Evolutionary conservation across 2,113 vertebrate species (phyloP), one percentile per base, ranked within the genome.

Genomic region (Macrotus californicus): DNA sequence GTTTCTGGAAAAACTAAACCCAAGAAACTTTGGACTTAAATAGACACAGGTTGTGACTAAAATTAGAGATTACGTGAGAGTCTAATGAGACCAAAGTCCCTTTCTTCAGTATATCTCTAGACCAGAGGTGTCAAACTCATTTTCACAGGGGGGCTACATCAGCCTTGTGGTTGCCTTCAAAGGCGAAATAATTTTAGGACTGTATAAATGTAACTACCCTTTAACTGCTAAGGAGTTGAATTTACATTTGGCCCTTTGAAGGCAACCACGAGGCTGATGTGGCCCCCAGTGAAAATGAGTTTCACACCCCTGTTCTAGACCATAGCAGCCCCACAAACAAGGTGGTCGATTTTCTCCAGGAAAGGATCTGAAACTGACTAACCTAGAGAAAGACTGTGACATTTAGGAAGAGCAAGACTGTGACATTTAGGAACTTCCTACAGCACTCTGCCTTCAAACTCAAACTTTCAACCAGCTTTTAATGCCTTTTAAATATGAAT

Each of bases 1-100:
- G 7, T 87, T 95, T 83, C 75, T 70, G 69, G 75, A 83, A 87
- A 95, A 95, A 91, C n/a, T 56, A 88, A 88, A 79, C 54, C 29
- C 77, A 91, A 88, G 29, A 43, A 4, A 56, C 66, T 66, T 34
- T 80, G 70, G 54, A 41, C 31, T 93, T 93, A 46, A 91, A 87
- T 1, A 93, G n/a, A 31, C 48, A 88, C 10, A 85, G 66, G 13
- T 11, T 86, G n/a, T 91, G 22, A 91, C 82, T 87, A 69, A 89
- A 89, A 61, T 36, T 7, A 85, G 31, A 80, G 18, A 61, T 64
- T 85, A 81, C 19, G 18, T 61, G 31, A 61, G 80, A 92, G 13
- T 72, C 36, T 83, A 93, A 82, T n/a, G 36, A 86, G 52, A 86
- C 14, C 64, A 73, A 89, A 81, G 50, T 6, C 29, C 34, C 16